Evolutionary conservation across 2,113 vertebrate species (phyloP).

Genomic region (Centropus bengalensis): DNA sequence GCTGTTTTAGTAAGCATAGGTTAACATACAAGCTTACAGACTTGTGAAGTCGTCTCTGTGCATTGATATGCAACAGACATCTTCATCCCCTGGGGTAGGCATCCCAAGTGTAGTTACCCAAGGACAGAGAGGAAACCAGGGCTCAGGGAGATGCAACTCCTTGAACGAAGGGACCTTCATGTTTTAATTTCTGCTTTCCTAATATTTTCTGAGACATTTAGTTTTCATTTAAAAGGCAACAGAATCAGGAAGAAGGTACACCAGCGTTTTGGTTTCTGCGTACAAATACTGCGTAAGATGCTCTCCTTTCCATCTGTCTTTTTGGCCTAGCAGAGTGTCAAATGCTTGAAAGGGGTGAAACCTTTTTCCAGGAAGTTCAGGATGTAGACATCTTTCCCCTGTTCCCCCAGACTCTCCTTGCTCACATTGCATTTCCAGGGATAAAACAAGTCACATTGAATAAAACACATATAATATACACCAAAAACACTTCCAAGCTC

Average conservation of each 20-base stretch:
- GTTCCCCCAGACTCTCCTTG: neutral
- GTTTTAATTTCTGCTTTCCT: neutral
- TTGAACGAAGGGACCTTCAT: neutral
- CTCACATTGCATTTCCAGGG: neutral
- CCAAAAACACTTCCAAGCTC: neutral
- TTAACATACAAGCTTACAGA: neutral
- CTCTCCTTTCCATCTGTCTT: neutral
- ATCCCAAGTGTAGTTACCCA: neutral
- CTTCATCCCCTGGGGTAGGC: neutral
- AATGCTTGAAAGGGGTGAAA: neutral
- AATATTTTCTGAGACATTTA: neutral
- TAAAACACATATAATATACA: neutral
- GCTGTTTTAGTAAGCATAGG: neutral
- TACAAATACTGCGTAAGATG: neutral
- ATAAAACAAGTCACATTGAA: neutral
- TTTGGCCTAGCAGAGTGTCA: neutral
- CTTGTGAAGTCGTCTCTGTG: accelerated
- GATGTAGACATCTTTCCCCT: neutral
- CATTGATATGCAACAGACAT: neutral
- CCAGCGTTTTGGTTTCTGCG: neutral
- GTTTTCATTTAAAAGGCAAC: neutral
- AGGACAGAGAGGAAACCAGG: neutral
- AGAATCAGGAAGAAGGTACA: neutral
- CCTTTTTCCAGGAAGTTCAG: neutral
- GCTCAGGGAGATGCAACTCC: neutral